Base-by-base conservation (phyloP, 2,797 vertebrate species). In the Hyperoplus lanceolatus region DNA sequence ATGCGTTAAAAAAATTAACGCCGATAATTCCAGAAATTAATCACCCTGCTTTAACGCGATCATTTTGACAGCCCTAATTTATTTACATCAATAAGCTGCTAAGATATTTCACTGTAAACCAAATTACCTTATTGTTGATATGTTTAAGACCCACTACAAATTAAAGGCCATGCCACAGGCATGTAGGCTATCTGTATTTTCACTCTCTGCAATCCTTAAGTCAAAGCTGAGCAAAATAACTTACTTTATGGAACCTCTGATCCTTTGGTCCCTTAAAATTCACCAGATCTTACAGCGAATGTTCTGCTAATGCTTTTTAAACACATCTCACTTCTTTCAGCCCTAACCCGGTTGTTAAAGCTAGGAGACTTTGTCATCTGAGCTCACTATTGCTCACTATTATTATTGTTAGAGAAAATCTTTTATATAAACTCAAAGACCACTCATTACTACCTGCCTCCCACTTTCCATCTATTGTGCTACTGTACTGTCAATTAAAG, bases 201-300 rank as follows among this genome's bases (percentile, higher is more conserved):
- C 21, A 49, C 65, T 71, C 38, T 75, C 43, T 8, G 6, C 55
- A n/a, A 58, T 60, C 53, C 49, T 73, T 50, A 75, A 61, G 76
- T 82, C 71, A 58, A 13, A 58, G 46, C 58, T 64, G 55, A 70
- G 63, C 55, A 73, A 66, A 46, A 48, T 66, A 50, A 69, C 4
- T 70, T 41, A 48, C 6, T 18, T 66, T 56, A 11, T 77, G 62
- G 80, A 73, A 70, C 3, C 4, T 58, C 12, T 5, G 13, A 18
- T 43, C 46, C 58, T 42, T 50, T 6, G 2, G 60, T 53, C 29
- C 45, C 48, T 84, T 79, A 51, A 65, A 76, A 77, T 73, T 75
- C 57, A 70, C 6, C 43, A 58, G 8, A 62, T 62, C 46, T 15
- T 56, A 73, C 12, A 42, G 59, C 60, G 49, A 73, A 36, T 59